A percentile compares a stretch with the other conserved stretches of the same genome.
These are phyloP conservation scores for Drosophila flavopinicola DNA, from an alignment of 2,888 invertebrate genomes.

Conservation along the genomic window DNA sequence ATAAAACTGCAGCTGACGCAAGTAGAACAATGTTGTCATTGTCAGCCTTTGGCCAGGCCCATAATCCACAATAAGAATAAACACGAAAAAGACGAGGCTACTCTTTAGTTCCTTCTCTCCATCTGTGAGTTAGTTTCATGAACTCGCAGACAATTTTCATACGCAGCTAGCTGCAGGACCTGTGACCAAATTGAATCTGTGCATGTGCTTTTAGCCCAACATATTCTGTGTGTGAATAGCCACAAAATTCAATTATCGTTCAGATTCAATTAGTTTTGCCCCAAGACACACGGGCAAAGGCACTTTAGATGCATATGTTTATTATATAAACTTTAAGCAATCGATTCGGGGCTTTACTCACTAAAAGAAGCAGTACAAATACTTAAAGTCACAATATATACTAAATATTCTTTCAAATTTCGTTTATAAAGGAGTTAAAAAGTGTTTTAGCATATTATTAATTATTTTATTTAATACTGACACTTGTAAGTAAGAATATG, in stretches of 20 bases:
- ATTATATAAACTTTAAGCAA: not conserved
- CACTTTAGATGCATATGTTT: not conserved
- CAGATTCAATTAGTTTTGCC: constrained; percentile 42
- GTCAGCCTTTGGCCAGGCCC: constrained; percentile 27
- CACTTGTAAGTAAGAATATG: too few relatives aligned
- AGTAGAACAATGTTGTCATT: constrained; percentile 57
- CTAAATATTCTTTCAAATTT: too few relatives aligned
- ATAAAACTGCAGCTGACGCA: constrained; percentile 50
- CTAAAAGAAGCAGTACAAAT: not conserved
- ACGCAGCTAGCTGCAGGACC: not conserved
- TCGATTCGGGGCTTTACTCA: not conserved
- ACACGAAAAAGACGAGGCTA: not conserved
- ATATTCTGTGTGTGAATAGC: constrained; percentile 5
- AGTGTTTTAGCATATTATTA: too few relatives aligned
- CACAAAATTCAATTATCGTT: constrained; percentile 45
- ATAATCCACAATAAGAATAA: not conserved
- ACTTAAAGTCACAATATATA: too few relatives aligned
- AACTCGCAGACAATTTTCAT: constrained; percentile 2
- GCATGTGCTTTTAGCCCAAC: constrained; percentile 42
- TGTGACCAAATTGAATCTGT: constrained; percentile 19
- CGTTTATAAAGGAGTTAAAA: too few relatives aligned
- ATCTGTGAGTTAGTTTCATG: constrained; percentile 13
- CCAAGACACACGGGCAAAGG: constrained; percentile 6
- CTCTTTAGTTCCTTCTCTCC: not conserved
- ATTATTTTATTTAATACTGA: too few relatives aligned